Evolutionary conservation across 2,797 vertebrate species (phyloP), one percentile per base, ranked within the genome.

Genomic region (Delichon dasypus): DNA sequence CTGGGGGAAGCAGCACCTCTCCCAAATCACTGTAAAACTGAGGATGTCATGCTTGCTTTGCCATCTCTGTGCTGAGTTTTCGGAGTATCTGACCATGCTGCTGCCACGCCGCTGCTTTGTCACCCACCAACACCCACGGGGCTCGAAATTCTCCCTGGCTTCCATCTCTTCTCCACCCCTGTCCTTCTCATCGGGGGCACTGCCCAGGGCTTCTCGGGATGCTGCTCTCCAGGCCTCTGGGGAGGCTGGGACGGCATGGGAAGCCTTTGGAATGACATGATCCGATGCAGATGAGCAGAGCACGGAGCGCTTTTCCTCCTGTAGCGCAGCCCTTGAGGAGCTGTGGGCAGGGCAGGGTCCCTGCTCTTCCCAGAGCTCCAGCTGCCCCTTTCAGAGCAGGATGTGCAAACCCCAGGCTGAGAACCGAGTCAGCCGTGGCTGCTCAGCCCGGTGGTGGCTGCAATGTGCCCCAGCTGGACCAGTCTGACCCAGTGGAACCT

Each of bases 21-120:
- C 14, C 42, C 74, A 47, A 61, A 82, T 36, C 92, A 47, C 92
- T 93, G 93, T 94, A 96, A 97, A 98, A 98, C 96, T 97, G 96
- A 96, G 76, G 94, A 94, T 94, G 90, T 97, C 96, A 97, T 94
- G 97, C 97, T 98, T 98, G 98, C 98, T 98, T 98, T 98, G 97
- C 97, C 97, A 96, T 97, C 91, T 97, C 80, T 97, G 95, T 97
- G 96, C 96, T 88, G 92, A 96, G 75, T 95, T 94, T 88, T 90
- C 81, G 11, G 90, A 97, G 91, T 97, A 94, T 93, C 94, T 93
- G 90, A 91, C 89, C 94, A 77, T 72, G 91, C 97, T 93, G 88
- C 95, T 91, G 84, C 93, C 91, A 93, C 51, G 72, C 96, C 47
- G 75, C 95, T 95, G 95, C 97, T 97, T 97, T 93, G 91, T 97